These are phyloP conservation scores for Lymantria dispar DNA, from an alignment of 2,888 invertebrate genomes.

Conservation along the genomic window DNA sequence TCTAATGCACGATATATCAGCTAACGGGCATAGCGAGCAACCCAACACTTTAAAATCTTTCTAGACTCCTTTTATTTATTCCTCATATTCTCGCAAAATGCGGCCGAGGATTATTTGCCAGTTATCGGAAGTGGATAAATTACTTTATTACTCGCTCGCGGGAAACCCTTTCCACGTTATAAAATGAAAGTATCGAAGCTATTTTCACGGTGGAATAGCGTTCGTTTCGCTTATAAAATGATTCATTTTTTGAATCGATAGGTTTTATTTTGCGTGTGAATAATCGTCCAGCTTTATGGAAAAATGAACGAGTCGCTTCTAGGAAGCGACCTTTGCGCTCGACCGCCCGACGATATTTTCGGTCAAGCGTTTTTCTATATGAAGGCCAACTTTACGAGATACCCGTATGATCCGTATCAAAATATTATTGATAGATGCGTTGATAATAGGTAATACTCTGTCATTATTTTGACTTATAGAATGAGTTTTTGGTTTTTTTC, in stretches of 20 bases:
- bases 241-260: constrained; percentile 59
- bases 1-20: constrained; percentile 2
- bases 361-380: constrained; percentile 27
- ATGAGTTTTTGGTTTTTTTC: no score
- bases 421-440: not conserved
- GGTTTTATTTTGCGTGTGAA: constrained; percentile 46
- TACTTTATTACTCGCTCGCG: constrained; percentile 70
- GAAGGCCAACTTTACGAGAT: constrained; percentile 8
- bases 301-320: constrained; percentile 35
- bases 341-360: constrained; percentile 25
- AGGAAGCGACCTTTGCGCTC: constrained; percentile 18
- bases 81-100: constrained; percentile 45
- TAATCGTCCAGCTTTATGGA: constrained; percentile 44
- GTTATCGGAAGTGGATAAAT: constrained; percentile 78
- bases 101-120: constrained; percentile 64
- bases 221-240: constrained; percentile 56
- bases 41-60: constrained; percentile 30
- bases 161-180: constrained; percentile 55
- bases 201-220: constrained; percentile 63
- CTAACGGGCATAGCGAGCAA: constrained; percentile 33
- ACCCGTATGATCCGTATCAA: constrained; percentile 7
- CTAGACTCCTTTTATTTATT: constrained; percentile 49
- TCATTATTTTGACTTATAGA: no score
- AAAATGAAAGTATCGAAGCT: constrained; percentile 53
- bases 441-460: not conserved